A percentile compares a stretch with the other conserved stretches of the same genome.
Evolutionary conservation across 2,888 invertebrate species (phyloP).

Genomic region (Pteria penguin): DNA sequence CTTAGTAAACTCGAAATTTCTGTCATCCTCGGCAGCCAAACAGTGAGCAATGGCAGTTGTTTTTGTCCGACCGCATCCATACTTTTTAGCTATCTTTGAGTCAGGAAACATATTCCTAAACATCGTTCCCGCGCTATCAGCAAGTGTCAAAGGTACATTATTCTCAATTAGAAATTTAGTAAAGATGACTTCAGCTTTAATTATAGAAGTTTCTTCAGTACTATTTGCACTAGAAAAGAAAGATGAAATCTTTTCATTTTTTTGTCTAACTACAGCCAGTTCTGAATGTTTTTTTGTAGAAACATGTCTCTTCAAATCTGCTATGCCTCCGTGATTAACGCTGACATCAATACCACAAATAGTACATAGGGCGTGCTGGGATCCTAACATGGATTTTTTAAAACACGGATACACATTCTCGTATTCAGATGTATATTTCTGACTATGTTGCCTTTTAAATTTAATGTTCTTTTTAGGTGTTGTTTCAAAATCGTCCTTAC

Average conservation of each 20-base stretch:
- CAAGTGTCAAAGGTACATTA: background rate
- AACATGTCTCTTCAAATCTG: background rate
- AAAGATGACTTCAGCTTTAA: background rate
- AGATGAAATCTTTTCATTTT: background rate
- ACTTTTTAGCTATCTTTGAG: conserved; percentile 13
- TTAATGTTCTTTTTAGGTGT: background rate
- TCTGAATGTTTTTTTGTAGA: background rate
- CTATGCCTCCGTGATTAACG: background rate
- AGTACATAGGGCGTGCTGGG: background rate
- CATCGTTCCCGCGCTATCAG: conserved; percentile 8
- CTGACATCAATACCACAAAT: background rate
- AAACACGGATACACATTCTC: background rate
- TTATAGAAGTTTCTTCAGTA: background rate
- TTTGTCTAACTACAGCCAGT: background rate
- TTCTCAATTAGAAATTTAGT: conserved; percentile 18
- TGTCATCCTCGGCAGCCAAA: background rate
- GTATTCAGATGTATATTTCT: background rate
- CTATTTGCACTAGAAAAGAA: background rate
- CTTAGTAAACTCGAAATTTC: background rate
- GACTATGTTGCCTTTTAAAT: background rate
- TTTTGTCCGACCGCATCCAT: conserved; percentile 20
- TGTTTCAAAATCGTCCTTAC: background rate
- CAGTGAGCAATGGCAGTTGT: conserved; percentile 5
- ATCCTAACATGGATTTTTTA: background rate
- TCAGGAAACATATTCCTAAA: conserved; percentile 19